Evolutionary conservation across 2,113 vertebrate genomes (phyloP), one percentile per base, ranked within the genome.

Genomic region (Fregetta grallaria): DNA sequence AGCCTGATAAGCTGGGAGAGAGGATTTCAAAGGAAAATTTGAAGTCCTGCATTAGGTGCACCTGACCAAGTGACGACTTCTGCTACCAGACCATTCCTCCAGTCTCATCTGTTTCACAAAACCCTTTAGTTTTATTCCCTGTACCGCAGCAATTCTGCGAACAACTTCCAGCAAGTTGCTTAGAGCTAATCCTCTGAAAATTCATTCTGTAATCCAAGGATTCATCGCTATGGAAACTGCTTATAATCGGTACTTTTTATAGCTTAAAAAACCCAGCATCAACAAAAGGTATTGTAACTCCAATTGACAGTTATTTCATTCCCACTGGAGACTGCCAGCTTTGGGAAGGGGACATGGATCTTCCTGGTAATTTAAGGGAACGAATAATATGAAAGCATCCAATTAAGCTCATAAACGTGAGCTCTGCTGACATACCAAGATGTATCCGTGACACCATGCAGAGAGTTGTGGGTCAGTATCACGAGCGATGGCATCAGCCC

Each of bases 181-280:
- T 95, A 78, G 82, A 91, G 88, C 56, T 97, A 97, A 98, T 97
- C 96, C 96, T 96, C 94, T 81, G 95, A 97, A 97, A 97, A 95
- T 92, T 95, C 81, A 75, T 70, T 88, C 78, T 94, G 29, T 93
- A 96, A 96, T 96, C 97, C 96, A 95, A 94, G 74, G 87, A 92
- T 96, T 95, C 86, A 78, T 98, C 15, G 5, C 98, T 96, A 98
- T 97, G 97, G 98, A 97, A 98, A 98, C 98, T 97, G 90, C 93
- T 97, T 97, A 98, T 97, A 97, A 98, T 71, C 11, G 5, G 80
- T 86, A 97, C 97, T 90, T 98, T 96, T 96, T 97, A 97, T 96
- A 96, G 94, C 79, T 94, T 95, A 95, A 95, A 77, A 78, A 71
- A 4, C 3, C 5, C 96, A 91, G 53, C 34, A 75, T 86, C 80